Percentiles rank a stretch among this genome's conserved stretches.
Conservation (phyloP, 2,797 vertebrate species). For the Melanotaenia maccullochi region DNA sequence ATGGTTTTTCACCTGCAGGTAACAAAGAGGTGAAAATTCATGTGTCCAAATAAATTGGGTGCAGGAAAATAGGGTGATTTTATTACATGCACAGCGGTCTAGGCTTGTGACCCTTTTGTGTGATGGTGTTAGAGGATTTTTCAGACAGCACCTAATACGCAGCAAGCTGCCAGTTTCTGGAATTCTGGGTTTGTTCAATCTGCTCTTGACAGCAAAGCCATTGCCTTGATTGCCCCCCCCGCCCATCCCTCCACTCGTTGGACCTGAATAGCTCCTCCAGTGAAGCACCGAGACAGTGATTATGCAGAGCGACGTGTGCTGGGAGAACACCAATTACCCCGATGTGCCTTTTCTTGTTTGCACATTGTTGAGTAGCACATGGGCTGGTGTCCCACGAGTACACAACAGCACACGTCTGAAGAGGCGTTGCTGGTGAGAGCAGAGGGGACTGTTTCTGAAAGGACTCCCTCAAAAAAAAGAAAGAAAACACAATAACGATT, state of each 20-base stretch:
- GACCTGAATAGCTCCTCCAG: conserved; percentile 44
- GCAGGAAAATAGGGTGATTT: conserved; percentile 45
- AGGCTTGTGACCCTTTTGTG: conserved; percentile 52
- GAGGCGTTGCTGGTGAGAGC: conserved; percentile 32
- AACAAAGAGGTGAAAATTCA: conserved; percentile 30
- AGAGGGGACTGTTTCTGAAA: conserved; percentile 51
- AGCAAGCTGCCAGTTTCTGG: conserved; percentile 57
- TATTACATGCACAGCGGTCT: conserved; percentile 26
- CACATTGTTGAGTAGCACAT: conserved; percentile 62
- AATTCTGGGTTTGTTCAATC: conserved; percentile 47
- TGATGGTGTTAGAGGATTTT: conserved; percentile 51
- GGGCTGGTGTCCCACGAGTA: conserved; percentile 44
- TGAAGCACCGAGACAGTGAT: conserved; percentile 52
- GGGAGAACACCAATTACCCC: conserved; percentile 72
- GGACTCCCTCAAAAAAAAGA: conserved; percentile 17
- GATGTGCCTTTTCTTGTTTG: conserved; percentile 74
- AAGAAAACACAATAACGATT: conserved; percentile 16
- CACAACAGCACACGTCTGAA: conserved; percentile 21
- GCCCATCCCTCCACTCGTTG: conserved; percentile 31
- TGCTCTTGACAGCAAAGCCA: conserved; percentile 52
- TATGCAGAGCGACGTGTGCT: conserved; percentile 64
- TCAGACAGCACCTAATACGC: conserved; percentile 54
- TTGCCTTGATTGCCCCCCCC: conserved; percentile 44
- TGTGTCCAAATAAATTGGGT: conserved; percentile 25
- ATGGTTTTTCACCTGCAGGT: conserved; percentile 34